Percentiles rank a stretch among this genome's conserved stretches.
Evolutionary conservation across 92 coral and sea anemone species (phyloP).

Genomic region (Porites cylindrica): DNA sequence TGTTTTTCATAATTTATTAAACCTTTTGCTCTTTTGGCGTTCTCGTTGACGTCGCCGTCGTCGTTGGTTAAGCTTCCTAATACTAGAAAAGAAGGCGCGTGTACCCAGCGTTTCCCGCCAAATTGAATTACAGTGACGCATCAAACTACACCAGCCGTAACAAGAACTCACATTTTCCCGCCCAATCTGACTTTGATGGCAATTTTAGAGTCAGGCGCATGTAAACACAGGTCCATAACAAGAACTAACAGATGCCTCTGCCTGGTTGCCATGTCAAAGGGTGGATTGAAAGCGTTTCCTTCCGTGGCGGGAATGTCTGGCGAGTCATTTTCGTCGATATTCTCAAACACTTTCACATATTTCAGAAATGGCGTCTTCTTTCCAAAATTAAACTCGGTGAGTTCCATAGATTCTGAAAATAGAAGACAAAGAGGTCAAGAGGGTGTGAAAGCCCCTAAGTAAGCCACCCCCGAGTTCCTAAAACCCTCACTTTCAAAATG

Average conservation of each 20-base stretch:
- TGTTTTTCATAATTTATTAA: no score
- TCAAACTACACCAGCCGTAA: background rate
- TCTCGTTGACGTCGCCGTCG: no score
- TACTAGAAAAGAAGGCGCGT: no score
- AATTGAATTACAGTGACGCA: background rate
- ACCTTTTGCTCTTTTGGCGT: no score
- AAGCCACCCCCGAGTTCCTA: no score
- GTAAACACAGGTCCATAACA: conserved; percentile 87
- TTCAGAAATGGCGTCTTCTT: conserved; percentile 91
- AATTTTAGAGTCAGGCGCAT: conserved; percentile 92
- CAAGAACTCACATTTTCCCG: conserved; percentile 87
- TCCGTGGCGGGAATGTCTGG: conserved; percentile 81
- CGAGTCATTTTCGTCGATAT: conserved; percentile 88
- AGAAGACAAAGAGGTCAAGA: background rate
- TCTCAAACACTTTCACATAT: conserved; percentile 89
- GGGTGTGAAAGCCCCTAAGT: no score
- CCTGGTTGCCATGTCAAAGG: conserved; percentile 80
- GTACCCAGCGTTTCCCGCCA: no score
- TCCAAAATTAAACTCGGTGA: conserved; percentile 91
- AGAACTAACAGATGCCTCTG: conserved; percentile 90
- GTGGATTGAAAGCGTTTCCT: conserved; percentile 72
- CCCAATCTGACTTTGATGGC: conserved; percentile 89
- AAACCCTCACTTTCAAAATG: no score
- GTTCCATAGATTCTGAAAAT: conserved; percentile 83
- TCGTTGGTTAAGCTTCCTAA: no score